Evolutionary conservation across 35 echinoderm and acorn worm species (phyloP), one percentile per base, ranked within the genome.

Genomic region (Ptychodera flava): DNA sequence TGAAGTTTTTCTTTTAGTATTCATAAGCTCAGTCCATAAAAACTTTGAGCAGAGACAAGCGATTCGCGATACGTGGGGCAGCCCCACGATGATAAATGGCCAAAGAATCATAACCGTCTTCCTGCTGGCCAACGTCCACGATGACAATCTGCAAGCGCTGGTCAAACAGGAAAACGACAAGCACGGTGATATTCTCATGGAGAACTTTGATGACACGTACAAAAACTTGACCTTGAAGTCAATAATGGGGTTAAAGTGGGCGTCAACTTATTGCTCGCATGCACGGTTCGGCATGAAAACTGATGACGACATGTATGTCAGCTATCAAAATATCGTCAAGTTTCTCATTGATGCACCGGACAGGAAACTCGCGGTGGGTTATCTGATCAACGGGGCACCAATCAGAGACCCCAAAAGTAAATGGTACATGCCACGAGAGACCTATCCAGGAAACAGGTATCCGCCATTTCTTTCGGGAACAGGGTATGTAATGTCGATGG

Each of bases 331-430:
- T 86, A 83, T 97, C 1, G 82, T 97, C 35, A 90, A 86, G 0
- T 88, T 91, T 33, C 85, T 97, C 0, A 32, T 22, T 1, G 33
- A 29, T 28, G 81, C 87, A 0, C 87, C 89, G 1, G 52, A 80
- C 27, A 83, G 37, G n/a, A 90, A 88, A 32, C 82, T 89, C 77
- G 95, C 88, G 64, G 86, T 80, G 32, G 95, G 95, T 2, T 93
- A 89, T 85, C 86, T 97, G 30, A 97, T 97, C 16, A 91, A 92
- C 31, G 95, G 95, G 0, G 36, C 76, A 16, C 96, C 96, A 1
- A 99, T 99, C 15, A 81, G 96, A 37, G 96, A 99, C 83, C 92
- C 92, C 29, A 99, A 99, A 80, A 99, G 96, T 33, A 99, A 99
- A 45, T 99, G 96, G 96, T 99, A 90, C 93, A 99, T 99, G 96